Evolutionary conservation across 1,140 invertebrate species (phyloP).

Genomic region (Metaphire vulgaris): DNA sequence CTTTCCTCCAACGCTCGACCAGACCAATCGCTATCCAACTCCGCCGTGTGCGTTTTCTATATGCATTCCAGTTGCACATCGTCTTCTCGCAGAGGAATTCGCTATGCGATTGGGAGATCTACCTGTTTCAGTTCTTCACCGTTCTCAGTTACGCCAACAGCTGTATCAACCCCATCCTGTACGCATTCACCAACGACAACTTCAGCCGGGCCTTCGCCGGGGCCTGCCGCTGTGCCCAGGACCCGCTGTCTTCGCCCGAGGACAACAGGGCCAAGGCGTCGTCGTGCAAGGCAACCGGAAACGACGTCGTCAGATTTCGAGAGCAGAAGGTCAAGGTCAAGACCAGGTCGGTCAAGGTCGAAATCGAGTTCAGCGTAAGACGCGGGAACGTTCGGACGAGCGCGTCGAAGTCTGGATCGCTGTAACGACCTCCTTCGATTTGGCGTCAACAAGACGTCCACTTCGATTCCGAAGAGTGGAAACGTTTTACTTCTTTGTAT

Average conservation of each 20-base stretch:
- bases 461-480: no score
- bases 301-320: not conserved
- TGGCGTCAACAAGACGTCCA: no score
- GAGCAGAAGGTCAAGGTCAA: not conserved
- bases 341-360: not conserved
- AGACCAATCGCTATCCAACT: no score
- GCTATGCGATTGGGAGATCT: constrained; percentile 12
- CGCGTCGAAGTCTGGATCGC: not conserved
- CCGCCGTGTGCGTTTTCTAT: no score
- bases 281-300: not conserved
- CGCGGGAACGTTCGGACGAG: not conserved
- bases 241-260: not conserved
- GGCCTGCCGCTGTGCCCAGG: constrained; percentile 19
- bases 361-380: not conserved
- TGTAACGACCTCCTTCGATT: no score
- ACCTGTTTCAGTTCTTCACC: constrained; percentile 21
- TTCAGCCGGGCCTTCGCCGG: constrained; percentile 19
- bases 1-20: no score
- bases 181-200: constrained; percentile 27
- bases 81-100: not conserved
- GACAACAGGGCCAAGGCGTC: not conserved
- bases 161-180: constrained; percentile 27
- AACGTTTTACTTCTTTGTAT: no score
- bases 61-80: constrained; percentile 8
- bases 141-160: constrained; percentile 28